Evolutionary conservation across 2,113 vertebrate species (phyloP), one percentile per base, ranked within the genome.

Genomic region (Cairina moschata): DNA sequence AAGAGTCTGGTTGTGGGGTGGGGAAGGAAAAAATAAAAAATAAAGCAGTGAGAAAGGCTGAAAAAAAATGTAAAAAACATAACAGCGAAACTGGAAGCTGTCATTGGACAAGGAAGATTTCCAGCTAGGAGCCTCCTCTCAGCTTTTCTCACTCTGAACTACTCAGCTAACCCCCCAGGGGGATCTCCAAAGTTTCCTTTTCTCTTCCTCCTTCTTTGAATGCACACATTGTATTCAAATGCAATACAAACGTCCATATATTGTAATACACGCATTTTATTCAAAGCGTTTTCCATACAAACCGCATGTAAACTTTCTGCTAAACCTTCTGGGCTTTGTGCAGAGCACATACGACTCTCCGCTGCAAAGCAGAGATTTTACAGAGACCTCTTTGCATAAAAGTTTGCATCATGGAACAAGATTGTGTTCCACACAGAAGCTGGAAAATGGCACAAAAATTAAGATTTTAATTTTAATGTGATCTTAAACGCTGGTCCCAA

Each of bases 391-490:
- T 69, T 76, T 2, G 0, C 71, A 9, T 83, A 40, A 36, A 90
- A 80, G 58, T 90, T 81, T 60, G 62, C 91, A 52, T 74, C 46
- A 15, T 5, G 17, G 58, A 92, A 80, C 32, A 68, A 67, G 92
- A 91, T 46, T 38, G 62, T 67, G 69, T 63, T 96, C 89, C 0
- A 4, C 74, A 32, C 28, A 71, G 86, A 63, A 44, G 77, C 6
- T 3, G 50, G 66, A 73, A 92, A 95, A 77, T 42, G 63, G 59
- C 72, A 59, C 62, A 85, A 93, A 90, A 93, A 87, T 93, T 84
- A 96, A 95, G 88, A 93, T 92, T 95, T 96, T 96, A 91, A 95
- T 95, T 96, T 91, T 92, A 96, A 96, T 93, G 89, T 77, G 84
- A 91, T 96, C 81, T 94, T 95, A 93, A 97, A 82, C 3, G 56